Base-by-base conservation (phyloP, 2,888 invertebrate species). In the Tenthredo livida region DNA sequence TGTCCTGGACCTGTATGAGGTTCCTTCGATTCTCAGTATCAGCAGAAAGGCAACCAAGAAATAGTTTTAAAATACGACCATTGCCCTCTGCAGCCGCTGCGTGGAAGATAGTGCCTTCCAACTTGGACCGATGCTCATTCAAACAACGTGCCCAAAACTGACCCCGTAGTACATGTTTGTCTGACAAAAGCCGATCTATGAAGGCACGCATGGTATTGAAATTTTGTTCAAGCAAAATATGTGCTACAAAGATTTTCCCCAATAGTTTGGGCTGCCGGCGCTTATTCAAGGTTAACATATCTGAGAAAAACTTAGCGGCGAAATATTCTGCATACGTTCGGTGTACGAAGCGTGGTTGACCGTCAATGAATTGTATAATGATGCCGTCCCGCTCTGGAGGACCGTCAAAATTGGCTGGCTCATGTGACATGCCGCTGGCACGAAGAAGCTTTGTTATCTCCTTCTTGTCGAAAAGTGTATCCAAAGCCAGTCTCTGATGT, bases 251-350 rank as follows among this genome's bases (percentile, higher is more conserved):
- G n/a, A 72, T 40, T 10, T 40, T 12, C n/a, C 10, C 2, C 21
- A 72, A 21, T 6, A 7, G 9, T 15, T 40, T 9, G 10, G 9
- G 21, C 21, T 29, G 72, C 0, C 2, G 10, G 7, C 37, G 9
- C 4, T 21, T 43, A 21, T 2, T 43, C 12, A 72, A 29, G 29
- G 29, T 29, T 2, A 29, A 21, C n/a, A 15, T 43, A 1, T 21
- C 21, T 6, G 17, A 21, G 2, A 72, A 21, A 25, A 72, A 72
- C 4, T 2, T 21, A 6, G 72, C 43, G 9, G 72, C 72, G 21
- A 72, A 72, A 43, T 72, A 72, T 21, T 72, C 72, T 21, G 72
- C 72, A 21, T 25, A 72, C 9, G 72, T 43, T 0, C 72, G 72
- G 43, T 72, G 72, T 21, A 10, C 29, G 40, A 72, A 72, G 6